phyloP scores from a whole-genome alignment of 2,797 vertebrate species.

The Chloroceryle inda region DNA sequence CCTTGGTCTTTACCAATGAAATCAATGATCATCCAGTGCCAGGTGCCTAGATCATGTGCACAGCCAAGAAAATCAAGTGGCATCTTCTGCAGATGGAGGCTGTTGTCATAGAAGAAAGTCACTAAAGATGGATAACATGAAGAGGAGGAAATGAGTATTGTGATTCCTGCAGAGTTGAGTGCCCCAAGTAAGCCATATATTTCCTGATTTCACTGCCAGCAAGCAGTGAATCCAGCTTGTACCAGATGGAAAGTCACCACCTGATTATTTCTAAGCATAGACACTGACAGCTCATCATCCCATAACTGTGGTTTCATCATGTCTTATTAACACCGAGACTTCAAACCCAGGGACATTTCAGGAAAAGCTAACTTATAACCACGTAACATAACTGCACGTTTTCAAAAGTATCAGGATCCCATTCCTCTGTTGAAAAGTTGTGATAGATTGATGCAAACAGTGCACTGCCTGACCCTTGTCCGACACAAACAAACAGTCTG shows the following conservation, averaged over 20 bases:
- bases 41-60: neutral
- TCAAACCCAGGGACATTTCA: neutral
- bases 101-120: constrained; percentile 55
- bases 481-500: neutral
- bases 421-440: neutral
- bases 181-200: neutral
- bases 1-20: constrained; percentile 7
- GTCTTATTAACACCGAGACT: neutral
- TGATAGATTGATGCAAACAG: neutral
- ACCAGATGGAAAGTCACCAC: neutral
- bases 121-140: constrained; percentile 58
- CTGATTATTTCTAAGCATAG: neutral
- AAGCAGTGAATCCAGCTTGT: neutral
- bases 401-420: neutral
- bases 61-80: constrained; percentile 21
- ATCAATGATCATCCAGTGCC: neutral
- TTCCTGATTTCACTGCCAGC: neutral
- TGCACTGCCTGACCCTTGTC: neutral
- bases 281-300: neutral
- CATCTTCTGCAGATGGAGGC: constrained; percentile 28
- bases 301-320: neutral
- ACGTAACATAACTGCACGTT: neutral
- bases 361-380: neutral
- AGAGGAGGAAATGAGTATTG: constrained; percentile 44
- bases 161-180: neutral